Evolutionary conservation across 2,113 vertebrate species (phyloP), one percentile per base, ranked within the genome.

Genomic region (Tympanuchus pallidicinctus): DNA sequence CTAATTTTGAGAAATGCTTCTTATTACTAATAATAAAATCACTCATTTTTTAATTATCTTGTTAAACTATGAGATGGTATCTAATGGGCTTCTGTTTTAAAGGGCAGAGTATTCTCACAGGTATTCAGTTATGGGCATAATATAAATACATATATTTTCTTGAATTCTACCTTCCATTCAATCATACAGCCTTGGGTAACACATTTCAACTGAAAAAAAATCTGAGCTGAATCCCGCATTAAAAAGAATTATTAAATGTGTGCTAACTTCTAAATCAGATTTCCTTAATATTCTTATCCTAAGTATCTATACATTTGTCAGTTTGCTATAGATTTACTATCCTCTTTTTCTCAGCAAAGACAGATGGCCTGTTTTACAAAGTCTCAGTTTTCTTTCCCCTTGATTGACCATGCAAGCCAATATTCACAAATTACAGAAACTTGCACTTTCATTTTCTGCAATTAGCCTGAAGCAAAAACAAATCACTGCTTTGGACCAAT

Each of bases 371-470:
- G 77, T 89, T 95, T 88, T 75, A 85, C 36, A 71, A 94, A 96
- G 63, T 93, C 76, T 79, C 91, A 89, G 66, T 86, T 87, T 96
- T 92, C 72, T 95, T 97, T 94, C 65, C 86, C 57, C 87, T 95
- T 96, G 93, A 92, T 78, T 97, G 92, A 93, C 89, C 67, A 82
- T 61, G 86, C 54, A 82, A 97, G 88, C 84, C 95, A 96, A 92
- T 93, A 95, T 78, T 84, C 69, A 96, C 30, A 56, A 95, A 97
- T 95, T 90, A 91, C 47, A 88, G 87, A 96, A 96, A 79, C 30
- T 86, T 75, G 94, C 27, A 82, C 36, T 92, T 90, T 77, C 66
- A 88, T 95, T 94, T 97, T 91, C 64, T 76, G 95, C 81, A 92
- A 86, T 96, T 93, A 96, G 67, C 72, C 43, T 21, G 13, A 64